Base-by-base conservation (phyloP, 1,140 invertebrate genomes). In the Temnothorax curvispinosus region DNA sequence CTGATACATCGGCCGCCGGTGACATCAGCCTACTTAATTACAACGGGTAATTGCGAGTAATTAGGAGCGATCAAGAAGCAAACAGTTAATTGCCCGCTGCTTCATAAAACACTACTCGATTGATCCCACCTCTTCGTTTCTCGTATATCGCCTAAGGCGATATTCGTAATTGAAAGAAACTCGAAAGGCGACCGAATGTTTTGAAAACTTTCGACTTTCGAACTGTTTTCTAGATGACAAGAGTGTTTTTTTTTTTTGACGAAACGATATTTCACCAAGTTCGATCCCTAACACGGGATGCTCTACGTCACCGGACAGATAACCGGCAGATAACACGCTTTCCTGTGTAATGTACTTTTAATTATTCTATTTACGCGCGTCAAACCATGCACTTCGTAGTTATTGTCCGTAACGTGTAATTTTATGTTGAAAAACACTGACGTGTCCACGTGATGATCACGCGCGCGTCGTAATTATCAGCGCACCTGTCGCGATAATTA, bases 11-110 rank as follows among this genome's bases (percentile, higher is more conserved):
- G 38, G 72, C 72, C 77, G 65, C 85, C 78, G 86, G 86, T 93
- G 93, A 94, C 92, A 93, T 93, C 92, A 93, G 92, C 91, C 89
- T 90, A 87, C 89, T 94, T 92, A 92, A 94, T 94, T 91, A 93
- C 92, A 86, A 90, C 90, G 84, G 82, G 72, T 94, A 94, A 95
- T 94, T 94, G 91, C 89, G 87, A 87, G 81, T 93, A 92, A 94
- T 94, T 94, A 94, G 91, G 84, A 85, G 76, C 87, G 90, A 94
- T 94, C 92, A 93, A 94, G 93, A 89, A 91, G 91, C 90, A 92
- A 93, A 94, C 89, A 90, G 90, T 92, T 93, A 93, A 94, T 95
- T 92, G 92, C 76, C 81, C 87, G 54, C 47, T 60, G 15, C 50
- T 67, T 58, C 76, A 85, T 85, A 85, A 87, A 81, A 87, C 85